Conservation (phyloP, 2,113 vertebrate species). For the Thunnus maccoyii region DNA sequence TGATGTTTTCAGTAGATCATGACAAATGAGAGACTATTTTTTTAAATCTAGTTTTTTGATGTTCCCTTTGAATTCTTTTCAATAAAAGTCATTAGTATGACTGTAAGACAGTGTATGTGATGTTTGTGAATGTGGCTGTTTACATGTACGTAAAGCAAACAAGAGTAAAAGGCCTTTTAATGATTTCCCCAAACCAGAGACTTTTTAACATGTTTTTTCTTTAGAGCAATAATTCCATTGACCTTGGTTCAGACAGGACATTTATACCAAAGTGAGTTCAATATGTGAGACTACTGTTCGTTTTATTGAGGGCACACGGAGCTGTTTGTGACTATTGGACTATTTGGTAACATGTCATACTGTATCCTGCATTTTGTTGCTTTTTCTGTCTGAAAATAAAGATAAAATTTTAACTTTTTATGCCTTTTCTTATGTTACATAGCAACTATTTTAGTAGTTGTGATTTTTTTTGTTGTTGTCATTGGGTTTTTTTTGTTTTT, state of each 20-base stretch:
- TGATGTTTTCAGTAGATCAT: slow-evolving; percentile 71
- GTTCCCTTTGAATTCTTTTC: slow-evolving; percentile 57
- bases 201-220: slow-evolving; percentile 54
- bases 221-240: slow-evolving; percentile 68
- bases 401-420: slow-evolving; percentile 50
- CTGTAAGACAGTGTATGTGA: slow-evolving; percentile 44
- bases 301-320: slow-evolving; percentile 33
- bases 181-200: slow-evolving; percentile 27
- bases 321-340: slow-evolving; percentile 34
- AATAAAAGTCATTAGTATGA: slow-evolving; percentile 63
- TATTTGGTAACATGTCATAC: slow-evolving; percentile 36
- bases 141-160: slow-evolving; percentile 49
- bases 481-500: not conserved
- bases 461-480: not conserved
- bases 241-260: slow-evolving; percentile 42
- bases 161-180: slow-evolving; percentile 61
- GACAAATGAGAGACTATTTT: slow-evolving; percentile 79
- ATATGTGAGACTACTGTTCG: slow-evolving; percentile 59
- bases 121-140: slow-evolving; percentile 49
- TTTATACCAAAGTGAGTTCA: slow-evolving; percentile 20
- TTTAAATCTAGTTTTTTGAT: slow-evolving; percentile 73
- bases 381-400: slow-evolving; percentile 75
- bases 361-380: slow-evolving; percentile 57
- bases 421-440: not conserved
- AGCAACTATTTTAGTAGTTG: not conserved